Evolutionary conservation across 2,797 vertebrate genomes (phyloP).

Genomic region (Gymnothorax reevesii): DNA sequence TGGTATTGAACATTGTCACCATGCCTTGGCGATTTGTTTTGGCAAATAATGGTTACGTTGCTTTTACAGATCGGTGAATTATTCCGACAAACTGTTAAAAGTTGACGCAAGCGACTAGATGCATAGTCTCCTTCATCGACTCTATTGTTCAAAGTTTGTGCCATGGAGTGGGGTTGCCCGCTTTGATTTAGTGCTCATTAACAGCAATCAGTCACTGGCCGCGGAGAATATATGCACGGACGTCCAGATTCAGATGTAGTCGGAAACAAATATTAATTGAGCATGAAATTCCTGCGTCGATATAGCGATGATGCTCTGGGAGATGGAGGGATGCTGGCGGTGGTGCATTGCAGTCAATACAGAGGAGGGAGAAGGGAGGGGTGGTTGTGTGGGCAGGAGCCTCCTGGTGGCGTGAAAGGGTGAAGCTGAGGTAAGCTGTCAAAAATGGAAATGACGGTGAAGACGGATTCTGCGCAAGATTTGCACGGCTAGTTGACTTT

Average conservation of each 20-base stretch:
- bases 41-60: too few species aligned
- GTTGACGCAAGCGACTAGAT: neutral
- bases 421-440: conserved; percentile 51
- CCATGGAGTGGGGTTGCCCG: neutral
- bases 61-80: too few species aligned
- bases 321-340: conserved; percentile 43
- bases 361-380: conserved; percentile 42
- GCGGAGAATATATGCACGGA: conserved; percentile 26
- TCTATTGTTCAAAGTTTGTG: neutral
- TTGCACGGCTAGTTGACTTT: conserved; percentile 21
- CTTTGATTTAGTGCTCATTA: conserved; percentile 43
- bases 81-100: neutral
- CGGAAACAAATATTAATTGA: neutral
- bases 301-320: neutral
- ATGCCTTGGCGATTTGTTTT: neutral
- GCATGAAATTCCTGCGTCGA: neutral
- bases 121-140: conserved; percentile 40
- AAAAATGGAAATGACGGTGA: conserved; percentile 19
- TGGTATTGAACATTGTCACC: conserved; percentile 54
- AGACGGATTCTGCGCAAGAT: conserved; percentile 21
- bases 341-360: conserved; percentile 76
- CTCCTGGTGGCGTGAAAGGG: conserved; percentile 34
- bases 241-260: neutral
- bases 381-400: conserved; percentile 24
- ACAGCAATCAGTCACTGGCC: neutral